phyloP scores from a whole-genome alignment of 2,888 invertebrate genomes.

The Caenorhabditis imperialis region DNA sequence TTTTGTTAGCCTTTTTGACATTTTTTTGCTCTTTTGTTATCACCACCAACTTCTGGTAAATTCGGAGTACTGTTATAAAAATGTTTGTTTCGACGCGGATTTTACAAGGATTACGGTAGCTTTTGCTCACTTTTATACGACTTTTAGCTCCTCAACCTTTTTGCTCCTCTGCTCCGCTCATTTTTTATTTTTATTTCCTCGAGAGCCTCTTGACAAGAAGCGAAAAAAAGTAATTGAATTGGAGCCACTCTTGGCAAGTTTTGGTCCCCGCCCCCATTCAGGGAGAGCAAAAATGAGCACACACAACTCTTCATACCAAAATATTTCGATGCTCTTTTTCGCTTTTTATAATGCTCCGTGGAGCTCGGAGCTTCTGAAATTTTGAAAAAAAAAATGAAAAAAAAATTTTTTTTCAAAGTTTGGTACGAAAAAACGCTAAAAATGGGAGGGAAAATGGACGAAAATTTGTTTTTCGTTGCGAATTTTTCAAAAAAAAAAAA shows the following conservation, averaged over 20 bases:
- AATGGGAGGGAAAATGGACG: too few species aligned
- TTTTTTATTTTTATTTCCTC: background rate
- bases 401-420: too few species aligned
- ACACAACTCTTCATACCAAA: constrained; percentile 35
- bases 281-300: background rate
- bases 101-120: too few species aligned
- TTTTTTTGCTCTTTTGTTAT: constrained; percentile 17
- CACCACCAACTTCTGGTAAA: constrained; percentile 32
- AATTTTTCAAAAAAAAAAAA: too few species aligned
- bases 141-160: too few species aligned
- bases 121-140: too few species aligned
- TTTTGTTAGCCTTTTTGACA: constrained; percentile 22
- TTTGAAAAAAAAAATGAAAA: too few species aligned
- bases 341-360: too few species aligned
- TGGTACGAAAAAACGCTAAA: too few species aligned
- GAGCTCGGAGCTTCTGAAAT: too few species aligned
- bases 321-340: constrained; percentile 1
- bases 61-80: constrained; percentile 15
- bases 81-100: constrained; percentile 4
- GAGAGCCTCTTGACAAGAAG: too few species aligned
- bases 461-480: too few species aligned
- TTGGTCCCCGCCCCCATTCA: constrained; percentile 7
- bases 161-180: background rate
- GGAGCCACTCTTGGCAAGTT: constrained; percentile 3
- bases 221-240: constrained; percentile 46